Conservation (phyloP, 2,888 invertebrate genomes). For the Linnaemya vulpina region DNA sequence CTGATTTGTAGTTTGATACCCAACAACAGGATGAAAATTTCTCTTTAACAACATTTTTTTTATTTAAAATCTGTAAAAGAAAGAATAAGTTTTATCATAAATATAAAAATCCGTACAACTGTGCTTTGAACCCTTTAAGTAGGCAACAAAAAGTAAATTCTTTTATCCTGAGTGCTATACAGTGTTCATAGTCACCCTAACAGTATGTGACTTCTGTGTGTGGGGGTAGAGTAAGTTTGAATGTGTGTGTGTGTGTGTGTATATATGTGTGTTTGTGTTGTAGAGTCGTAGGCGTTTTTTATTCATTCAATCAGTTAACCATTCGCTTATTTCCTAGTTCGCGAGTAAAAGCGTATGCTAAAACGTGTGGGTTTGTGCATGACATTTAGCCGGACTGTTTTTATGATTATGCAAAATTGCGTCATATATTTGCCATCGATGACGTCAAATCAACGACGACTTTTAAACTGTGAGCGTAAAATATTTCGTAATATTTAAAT, state of each 20-base stretch:
- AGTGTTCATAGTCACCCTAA: background rate
- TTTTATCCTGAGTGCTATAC: conserved; percentile 7
- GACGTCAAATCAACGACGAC: conserved; percentile 36
- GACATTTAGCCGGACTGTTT: conserved; percentile 5
- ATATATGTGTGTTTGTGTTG: background rate
- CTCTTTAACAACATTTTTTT: background rate
- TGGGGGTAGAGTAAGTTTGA: background rate
- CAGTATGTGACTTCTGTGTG: conserved; percentile 8
- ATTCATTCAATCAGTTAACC: background rate
- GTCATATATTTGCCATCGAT: conserved; percentile 13
- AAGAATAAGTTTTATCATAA: background rate
- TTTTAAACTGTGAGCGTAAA: background rate
- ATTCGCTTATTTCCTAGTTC: background rate
- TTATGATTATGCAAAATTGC: conserved; percentile 22
- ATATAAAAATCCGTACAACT: background rate
- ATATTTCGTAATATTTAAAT: background rate
- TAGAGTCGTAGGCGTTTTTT: conserved; percentile 20
- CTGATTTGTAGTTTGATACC: no score
- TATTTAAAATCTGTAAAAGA: background rate
- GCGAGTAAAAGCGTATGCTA: background rate
- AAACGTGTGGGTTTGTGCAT: conserved; percentile 44
- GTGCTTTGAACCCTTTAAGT: conserved; percentile 4
- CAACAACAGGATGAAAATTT: no score
- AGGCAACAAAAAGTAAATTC: conserved; percentile 9
- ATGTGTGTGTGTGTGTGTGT: background rate